Evolutionary conservation across 92 coral and sea anemone genomes (phyloP), one percentile per base, ranked within the genome.

Genomic region (Palythoa grandis): DNA sequence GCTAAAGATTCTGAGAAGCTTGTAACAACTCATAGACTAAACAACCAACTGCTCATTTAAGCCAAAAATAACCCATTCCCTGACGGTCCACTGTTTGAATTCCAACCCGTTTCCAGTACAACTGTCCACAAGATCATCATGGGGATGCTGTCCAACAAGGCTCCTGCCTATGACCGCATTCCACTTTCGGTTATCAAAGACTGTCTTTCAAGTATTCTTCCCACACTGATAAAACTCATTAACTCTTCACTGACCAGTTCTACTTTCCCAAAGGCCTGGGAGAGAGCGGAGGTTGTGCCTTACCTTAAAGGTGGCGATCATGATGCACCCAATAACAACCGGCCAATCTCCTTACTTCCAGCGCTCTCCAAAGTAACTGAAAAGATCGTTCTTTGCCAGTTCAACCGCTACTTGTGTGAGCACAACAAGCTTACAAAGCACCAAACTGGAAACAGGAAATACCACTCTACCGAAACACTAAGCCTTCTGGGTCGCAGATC

Each of bases 211-310:
- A 37, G 79, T n/a, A 76, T 76, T 47, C 79, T 75, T 70, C 48
- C 53, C 60, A 40, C 75, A 58, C 61, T 86, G 73, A 86, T 76
- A 50, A 69, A 48, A 53, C 83, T 86, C 47, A 74, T 86, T 74
- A 74, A 86, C 60, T 79, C 25, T 20, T 86, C 88, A 48, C 79
- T 86, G 47, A 35, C 37, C 47, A 61, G 65, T 38, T 39, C 52
- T 50, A 47, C 76, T 38, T 86, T 75, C 58, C 88, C 83, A 39
- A 78, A 29, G 53, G 73, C 88, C 58, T 86, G 83, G 88, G 75
- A 86, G 76, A 86, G 79, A 54, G 88, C 83, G 56, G 88, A 86
- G 66, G 83, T 86, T 20, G 65, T 86, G 47, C 83, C 88, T 82
- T 74, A 82, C 72, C 74, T 43, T 47, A 70, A 71, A 63, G 78